A percentile compares a stretch with the other conserved stretches of the same genome.
Evolutionary conservation across 2,113 vertebrate genomes (phyloP).

Genomic region (Embiotoca jacksoni): DNA sequence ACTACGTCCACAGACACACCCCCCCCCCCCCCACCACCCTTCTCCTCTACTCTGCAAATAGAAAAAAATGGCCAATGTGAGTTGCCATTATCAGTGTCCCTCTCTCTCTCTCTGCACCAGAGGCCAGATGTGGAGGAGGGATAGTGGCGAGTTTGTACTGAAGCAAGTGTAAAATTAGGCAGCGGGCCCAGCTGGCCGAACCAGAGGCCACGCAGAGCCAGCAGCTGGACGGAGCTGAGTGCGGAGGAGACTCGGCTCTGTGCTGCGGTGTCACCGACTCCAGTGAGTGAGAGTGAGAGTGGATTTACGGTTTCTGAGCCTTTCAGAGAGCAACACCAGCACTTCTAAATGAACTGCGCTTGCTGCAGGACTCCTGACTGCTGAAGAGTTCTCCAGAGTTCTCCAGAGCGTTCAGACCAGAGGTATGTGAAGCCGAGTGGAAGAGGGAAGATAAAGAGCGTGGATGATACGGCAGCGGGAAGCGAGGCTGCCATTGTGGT

Average conservation of each 20-base stretch:
- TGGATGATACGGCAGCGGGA: constrained; percentile 41
- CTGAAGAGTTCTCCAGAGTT: constrained; percentile 31
- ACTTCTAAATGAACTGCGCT: constrained; percentile 31
- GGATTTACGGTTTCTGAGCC: constrained; percentile 25
- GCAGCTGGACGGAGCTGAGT: constrained; percentile 44
- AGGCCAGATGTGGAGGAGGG: constrained; percentile 69
- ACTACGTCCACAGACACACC: constrained; percentile 29
- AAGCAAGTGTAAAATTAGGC: constrained; percentile 62
- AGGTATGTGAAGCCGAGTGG: constrained; percentile 33
- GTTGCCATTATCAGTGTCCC: constrained; percentile 39
- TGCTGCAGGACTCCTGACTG: constrained; percentile 3
- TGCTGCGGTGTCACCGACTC: constrained; percentile 28
- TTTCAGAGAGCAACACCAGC: background rate
- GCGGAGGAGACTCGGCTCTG: constrained; percentile 13
- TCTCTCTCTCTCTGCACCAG: constrained; percentile 22
- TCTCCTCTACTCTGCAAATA: background rate
- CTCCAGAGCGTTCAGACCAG: background rate
- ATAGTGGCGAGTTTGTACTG: constrained; percentile 69
- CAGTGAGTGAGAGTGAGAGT: constrained; percentile 8
- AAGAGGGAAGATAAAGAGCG: constrained; percentile 36
- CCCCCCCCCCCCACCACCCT: no score
- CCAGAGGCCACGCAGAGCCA: constrained; percentile 34
- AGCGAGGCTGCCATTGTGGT: constrained; percentile 74
- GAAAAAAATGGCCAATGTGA: constrained; percentile 46
- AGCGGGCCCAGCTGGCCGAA: constrained; percentile 53